Evolutionary conservation across 92 coral and sea anemone genomes (phyloP), one percentile per base, ranked within the genome.

Genomic region (Porites evermanni): DNA sequence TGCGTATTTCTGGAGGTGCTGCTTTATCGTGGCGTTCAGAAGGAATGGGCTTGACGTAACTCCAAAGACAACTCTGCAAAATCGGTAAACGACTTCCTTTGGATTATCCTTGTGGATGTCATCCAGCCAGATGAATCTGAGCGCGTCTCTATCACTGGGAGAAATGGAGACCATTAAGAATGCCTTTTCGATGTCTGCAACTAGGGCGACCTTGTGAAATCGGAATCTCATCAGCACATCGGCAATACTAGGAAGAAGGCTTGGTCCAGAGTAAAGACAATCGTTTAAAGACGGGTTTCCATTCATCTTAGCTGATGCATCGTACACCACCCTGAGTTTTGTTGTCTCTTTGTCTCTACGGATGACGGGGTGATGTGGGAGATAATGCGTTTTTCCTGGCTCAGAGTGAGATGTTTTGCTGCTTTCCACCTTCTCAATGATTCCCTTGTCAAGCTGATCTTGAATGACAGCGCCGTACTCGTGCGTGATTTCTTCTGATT

Each of bases 61-160:
- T 11, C 88, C 95, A 50, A 89, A 92, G 47, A 85, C 92, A 29
- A 85, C 91, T n/a, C 91, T 29, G 14, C 83, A 68, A 54, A 89
- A 92, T 38, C 95, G 60, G 88, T 84, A 84, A 73, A 53, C 56
- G 75, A 74, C 61, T 19, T 52, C 81, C 58, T 64, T 26, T 56
- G 81, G 74, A n/a, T 84, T 52, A 5, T 19, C 16, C 21, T 67
- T 19, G 72, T 19, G 23, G 72, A 67, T 26, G 72, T 67, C 72
- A 26, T 84, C 88, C 13, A 54, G 51, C 88, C 88, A 84, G 60
- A 84, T 53, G 19, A 84, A 84, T 16, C 88, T 65, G 16, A 74
- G 74, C 1, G 50, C 81, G 67, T 84, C 88, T 38, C 87, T 84
- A n/a, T n/a, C n/a, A n/a, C n/a, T n/a, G n/a, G n/a, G 26, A 24